Conservation (phyloP, 2,888 invertebrate genomes). For the Dasysyrphus albostriatus region DNA sequence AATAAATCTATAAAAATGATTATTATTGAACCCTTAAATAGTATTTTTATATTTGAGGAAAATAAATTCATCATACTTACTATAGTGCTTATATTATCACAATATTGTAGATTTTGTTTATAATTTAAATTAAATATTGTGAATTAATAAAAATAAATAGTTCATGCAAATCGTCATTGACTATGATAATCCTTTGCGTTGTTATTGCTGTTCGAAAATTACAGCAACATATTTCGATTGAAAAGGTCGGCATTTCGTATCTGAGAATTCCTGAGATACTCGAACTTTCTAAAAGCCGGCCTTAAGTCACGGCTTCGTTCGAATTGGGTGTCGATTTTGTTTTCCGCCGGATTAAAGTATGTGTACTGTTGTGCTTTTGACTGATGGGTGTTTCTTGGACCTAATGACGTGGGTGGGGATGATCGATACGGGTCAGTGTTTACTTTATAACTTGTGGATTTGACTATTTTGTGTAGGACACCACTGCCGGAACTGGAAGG, state of each 20-base stretch:
- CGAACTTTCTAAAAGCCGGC: slow-evolving; percentile 42
- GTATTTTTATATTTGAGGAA: background rate
- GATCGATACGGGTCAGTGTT: slow-evolving; percentile 76
- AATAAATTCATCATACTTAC: slow-evolving; percentile 46
- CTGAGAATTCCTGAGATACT: slow-evolving; percentile 54
- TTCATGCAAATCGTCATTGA: slow-evolving; percentile 35
- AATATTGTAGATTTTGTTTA: slow-evolving; percentile 42
- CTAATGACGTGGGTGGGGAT: slow-evolving; percentile 78
- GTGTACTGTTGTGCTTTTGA: slow-evolving; percentile 80
- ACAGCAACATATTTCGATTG: slow-evolving; percentile 61
- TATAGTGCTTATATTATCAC: slow-evolving; percentile 60
- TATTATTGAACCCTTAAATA: slow-evolving; percentile 7
- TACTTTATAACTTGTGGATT: slow-evolving; percentile 61
- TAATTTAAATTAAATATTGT: slow-evolving; percentile 31
- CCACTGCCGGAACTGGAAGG: slow-evolving; percentile 44
- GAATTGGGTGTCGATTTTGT: slow-evolving; percentile 66
- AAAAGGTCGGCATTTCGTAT: slow-evolving; percentile 57
- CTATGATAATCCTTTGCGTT: slow-evolving; percentile 31
- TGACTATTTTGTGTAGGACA: slow-evolving; percentile 57
- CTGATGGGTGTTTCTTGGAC: slow-evolving; percentile 56
- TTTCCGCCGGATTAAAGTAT: slow-evolving; percentile 79
- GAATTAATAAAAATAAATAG: slow-evolving; percentile 36
- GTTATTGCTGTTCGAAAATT: slow-evolving; percentile 3
- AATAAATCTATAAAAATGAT: slow-evolving; percentile 17
- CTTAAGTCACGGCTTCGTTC: slow-evolving; percentile 58